A percentile compares a stretch with the other conserved stretches of the same genome.
These are phyloP conservation scores for Platycheirus albimanus DNA, from an alignment of 2,888 invertebrate genomes.

Conservation along the genomic window DNA sequence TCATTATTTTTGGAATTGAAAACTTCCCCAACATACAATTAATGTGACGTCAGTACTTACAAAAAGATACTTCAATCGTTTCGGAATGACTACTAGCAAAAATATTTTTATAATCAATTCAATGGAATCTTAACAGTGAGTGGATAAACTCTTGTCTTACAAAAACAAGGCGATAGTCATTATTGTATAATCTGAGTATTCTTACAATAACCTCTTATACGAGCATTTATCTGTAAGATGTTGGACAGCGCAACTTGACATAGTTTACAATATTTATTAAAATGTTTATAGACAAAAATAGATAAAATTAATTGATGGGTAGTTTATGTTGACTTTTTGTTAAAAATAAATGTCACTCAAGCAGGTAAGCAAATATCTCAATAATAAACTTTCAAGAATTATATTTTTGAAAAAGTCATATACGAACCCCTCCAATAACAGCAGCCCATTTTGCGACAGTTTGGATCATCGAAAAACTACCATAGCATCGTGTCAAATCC, in stretches of 20 bases:
- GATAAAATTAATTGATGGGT: conserved; percentile 12
- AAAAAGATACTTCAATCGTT: no score
- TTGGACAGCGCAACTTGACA: neutral
- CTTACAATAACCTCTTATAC: neutral
- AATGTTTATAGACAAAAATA: neutral
- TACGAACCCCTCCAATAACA: conserved; percentile 58
- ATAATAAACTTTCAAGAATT: neutral
- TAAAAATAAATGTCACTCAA: neutral
- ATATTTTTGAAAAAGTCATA: neutral
- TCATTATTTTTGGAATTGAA: no score
- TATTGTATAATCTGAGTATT: no score
- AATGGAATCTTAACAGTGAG: no score
- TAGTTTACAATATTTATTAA: no score
- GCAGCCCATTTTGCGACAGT: conserved; percentile 55
- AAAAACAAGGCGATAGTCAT: no score
- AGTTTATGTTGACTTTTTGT: neutral
- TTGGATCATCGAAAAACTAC: conserved; percentile 59
- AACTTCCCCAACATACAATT: no score
- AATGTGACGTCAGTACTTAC: no score
- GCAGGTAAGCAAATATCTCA: conserved; percentile 4
- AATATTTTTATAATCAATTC: no score
- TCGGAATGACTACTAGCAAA: no score
- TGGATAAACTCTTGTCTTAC: no score
- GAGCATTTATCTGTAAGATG: neutral
- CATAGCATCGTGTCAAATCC: conserved; percentile 31